Evolutionary conservation across 2,888 invertebrate genomes (phyloP).

Genomic region (Rhamphomyia laevipes): DNA sequence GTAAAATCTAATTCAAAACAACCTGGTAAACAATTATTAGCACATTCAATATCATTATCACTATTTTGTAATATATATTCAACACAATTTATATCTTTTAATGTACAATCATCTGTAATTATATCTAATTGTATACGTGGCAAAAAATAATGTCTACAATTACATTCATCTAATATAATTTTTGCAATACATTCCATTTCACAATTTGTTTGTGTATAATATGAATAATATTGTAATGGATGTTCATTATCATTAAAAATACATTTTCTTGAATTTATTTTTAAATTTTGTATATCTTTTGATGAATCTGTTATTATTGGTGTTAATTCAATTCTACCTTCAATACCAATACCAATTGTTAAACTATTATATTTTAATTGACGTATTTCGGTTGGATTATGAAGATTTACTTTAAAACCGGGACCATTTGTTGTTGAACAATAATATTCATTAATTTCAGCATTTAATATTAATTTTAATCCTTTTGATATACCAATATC

Average conservation of each 20-base stretch:
- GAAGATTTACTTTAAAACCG: conserved; percentile 24
- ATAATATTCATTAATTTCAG: conserved; percentile 58
- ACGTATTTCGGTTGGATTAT: conserved; percentile 22
- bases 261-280: not conserved
- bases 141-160: not conserved
- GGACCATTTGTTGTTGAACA: conserved; percentile 61
- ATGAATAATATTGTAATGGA: not conserved
- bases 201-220: not conserved
- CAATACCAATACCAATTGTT: conserved; percentile 23
- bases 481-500: conserved; percentile 60
- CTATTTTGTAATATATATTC: not conserved
- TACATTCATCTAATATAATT: not conserved
- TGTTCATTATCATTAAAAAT: not conserved
- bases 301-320: conserved; percentile 28
- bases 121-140: not conserved
- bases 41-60: not conserved
- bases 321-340: conserved; percentile 8
- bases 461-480: conserved; percentile 55
- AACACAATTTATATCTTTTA: not conserved
- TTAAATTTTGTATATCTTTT: conserved; percentile 32
- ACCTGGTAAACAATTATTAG: conserved; percentile 52
- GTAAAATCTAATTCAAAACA: conserved; percentile 63
- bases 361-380: conserved; percentile 29
- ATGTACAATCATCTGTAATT: not conserved
- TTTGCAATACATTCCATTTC: not conserved